Evolutionary conservation across 1,140 invertebrate genomes (phyloP).

Genomic region (Halesus radiatus): DNA sequence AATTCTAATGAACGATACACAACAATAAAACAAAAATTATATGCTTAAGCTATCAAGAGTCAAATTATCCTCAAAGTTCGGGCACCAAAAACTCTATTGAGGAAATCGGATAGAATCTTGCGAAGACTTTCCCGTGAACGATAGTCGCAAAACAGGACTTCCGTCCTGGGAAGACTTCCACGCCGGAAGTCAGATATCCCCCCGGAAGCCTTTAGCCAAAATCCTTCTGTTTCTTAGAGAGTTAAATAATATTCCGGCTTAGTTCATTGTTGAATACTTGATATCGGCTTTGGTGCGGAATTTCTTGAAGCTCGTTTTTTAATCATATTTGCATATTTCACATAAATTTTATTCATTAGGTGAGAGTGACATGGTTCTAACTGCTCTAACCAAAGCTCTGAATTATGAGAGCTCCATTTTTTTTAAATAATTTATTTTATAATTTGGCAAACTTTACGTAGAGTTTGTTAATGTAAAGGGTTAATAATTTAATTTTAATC

Average conservation of each 20-base stretch:
- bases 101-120: constrained; percentile 13
- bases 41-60: neutral
- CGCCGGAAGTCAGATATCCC: constrained; percentile 27
- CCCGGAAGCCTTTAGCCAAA: constrained; percentile 21
- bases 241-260: constrained; percentile 8
- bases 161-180: neutral
- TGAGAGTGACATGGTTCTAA: no score
- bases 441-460: no score
- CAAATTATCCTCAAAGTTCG: neutral
- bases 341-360: no score
- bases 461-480: no score
- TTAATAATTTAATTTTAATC: no score
- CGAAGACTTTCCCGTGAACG: neutral
- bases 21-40: neutral
- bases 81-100: neutral
- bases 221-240: constrained; percentile 18
- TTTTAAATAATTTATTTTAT: no score
- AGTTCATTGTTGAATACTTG: constrained; percentile 12
- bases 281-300: neutral
- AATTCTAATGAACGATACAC: neutral
- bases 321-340: no score
- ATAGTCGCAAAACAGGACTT: constrained; percentile 29
- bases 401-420: no score
- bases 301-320: neutral
- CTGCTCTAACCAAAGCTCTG: no score